Conservation (phyloP, 2,888 invertebrate genomes). For the Aporophyla lueneburgensis region DNA sequence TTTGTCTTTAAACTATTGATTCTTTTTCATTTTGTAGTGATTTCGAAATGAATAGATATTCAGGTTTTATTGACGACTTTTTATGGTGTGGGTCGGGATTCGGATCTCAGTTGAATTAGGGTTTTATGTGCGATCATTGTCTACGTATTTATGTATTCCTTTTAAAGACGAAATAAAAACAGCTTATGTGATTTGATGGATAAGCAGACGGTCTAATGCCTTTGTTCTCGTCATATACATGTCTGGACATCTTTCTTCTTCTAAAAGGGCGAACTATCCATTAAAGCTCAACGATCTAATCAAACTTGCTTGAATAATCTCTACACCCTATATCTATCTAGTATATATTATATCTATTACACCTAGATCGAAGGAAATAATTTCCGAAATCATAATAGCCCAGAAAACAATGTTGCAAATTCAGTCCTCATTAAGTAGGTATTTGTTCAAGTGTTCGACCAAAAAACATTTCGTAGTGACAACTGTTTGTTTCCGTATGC, state of each 20-base stretch:
- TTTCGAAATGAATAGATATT: slow-evolving; percentile 66
- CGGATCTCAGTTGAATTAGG: slow-evolving; percentile 61
- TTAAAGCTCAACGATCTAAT: slow-evolving; percentile 13
- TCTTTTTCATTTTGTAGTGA: slow-evolving; percentile 68
- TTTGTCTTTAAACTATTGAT: slow-evolving; percentile 66
- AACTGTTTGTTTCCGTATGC: slow-evolving; percentile 64
- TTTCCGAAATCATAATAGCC: slow-evolving; percentile 33
- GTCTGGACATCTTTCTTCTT: background rate
- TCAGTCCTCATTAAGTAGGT: slow-evolving; percentile 46
- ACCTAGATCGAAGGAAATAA: background rate
- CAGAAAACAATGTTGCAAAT: slow-evolving; percentile 32
- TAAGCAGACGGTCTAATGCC: slow-evolving; percentile 28
- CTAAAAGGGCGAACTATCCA: background rate
- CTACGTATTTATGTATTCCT: slow-evolving; percentile 63
- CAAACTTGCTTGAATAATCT: background rate
- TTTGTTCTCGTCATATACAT: slow-evolving; percentile 9
- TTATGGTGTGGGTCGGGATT: slow-evolving; percentile 65
- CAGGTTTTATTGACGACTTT: slow-evolving; percentile 64
- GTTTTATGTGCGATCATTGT: slow-evolving; percentile 67
- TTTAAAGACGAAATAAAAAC: slow-evolving; percentile 62
- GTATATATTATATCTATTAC: too few relatives aligned
- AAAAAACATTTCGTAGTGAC: slow-evolving; percentile 60
- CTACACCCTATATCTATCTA: too few relatives aligned
- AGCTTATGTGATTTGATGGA: slow-evolving; percentile 55
- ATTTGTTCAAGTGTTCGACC: slow-evolving; percentile 62